Base-by-base conservation (phyloP, 2,797 vertebrate genomes). In the Brachyalestes nurse region DNA sequence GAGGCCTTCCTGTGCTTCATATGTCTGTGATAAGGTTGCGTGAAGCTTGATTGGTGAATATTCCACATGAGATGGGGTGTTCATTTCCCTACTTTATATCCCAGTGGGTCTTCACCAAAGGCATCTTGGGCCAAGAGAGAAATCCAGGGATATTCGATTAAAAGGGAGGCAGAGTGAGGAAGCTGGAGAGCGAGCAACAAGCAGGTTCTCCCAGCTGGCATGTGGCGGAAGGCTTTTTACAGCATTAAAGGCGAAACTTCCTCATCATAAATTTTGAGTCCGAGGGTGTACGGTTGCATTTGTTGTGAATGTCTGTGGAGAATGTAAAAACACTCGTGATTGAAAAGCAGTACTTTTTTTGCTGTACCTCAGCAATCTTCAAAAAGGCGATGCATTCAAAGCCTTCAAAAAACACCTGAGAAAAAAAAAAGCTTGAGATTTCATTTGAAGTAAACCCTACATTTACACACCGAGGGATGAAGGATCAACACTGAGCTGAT, bases 311-410 rank as follows among this genome's bases (percentile, higher is more conserved):
- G 69, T 83, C 58, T 79, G 64, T 79, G 49, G 70, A 74, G 69
- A 74, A 76, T 23, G 64, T 61, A 73, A 65, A 81, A 77, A 66
- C 49, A 77, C 61, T 51, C 40, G 51, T 53, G 60, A 85, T 77
- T 71, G 81, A 79, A 80, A 80, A 49, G 25, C 51, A 19, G 83
- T 17, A 42, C 80, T 89, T 89, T 92, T 91, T 90, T 86, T 88
- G 79, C 86, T 88, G 88, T 83, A 40, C 79, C 89, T 83, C 82
- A 25, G 80, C 88, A 88, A 71, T 89, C 89, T 92, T 93, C 90
- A 75, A 92, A 93, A 92, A 78, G 82, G 77, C 87, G 78, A 89
- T 87, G 89, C 93, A 91, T 88, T 90, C 84, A 86, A 87, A 88
- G 80, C 76, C 77, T 82, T 82, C 51, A 51, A 87, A 34, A 89